Percentiles rank a stretch among this genome's conserved stretches.
Conservation (phyloP, 2,113 vertebrate species). For the Alces alces region DNA sequence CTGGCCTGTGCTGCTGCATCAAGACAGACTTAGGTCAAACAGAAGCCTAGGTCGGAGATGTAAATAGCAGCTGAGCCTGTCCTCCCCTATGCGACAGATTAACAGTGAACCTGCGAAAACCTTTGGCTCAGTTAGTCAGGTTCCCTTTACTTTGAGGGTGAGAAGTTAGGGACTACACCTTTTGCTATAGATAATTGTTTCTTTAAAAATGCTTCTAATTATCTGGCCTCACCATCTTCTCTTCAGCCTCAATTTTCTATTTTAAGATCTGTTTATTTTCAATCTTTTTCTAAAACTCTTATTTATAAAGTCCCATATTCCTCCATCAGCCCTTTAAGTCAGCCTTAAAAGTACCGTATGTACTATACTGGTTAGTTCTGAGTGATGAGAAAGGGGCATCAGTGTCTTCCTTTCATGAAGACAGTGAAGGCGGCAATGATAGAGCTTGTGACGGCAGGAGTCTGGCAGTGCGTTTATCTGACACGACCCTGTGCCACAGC, state of each 20-base stretch:
- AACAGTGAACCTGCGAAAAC: background rate
- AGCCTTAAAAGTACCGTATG: background rate
- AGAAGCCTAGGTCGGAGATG: conserved; percentile 78
- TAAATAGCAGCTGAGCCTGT: conserved; percentile 78
- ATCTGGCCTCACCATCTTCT: background rate
- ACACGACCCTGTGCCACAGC: no score
- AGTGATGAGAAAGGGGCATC: background rate
- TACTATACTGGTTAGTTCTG: background rate
- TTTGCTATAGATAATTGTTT: background rate
- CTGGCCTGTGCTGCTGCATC: conserved; percentile 91
- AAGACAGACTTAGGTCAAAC: conserved; percentile 89
- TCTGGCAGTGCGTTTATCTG: background rate
- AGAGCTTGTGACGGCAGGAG: background rate
- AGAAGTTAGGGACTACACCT: background rate
- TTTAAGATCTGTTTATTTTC: conserved; percentile 26
- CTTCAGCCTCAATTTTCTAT: background rate
- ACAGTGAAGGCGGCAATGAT: background rate
- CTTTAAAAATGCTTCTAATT: conserved; percentile 13
- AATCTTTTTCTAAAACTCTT: background rate
- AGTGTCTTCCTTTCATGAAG: background rate
- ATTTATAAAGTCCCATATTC: background rate
- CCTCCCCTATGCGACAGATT: conserved; percentile 42
- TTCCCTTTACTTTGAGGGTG: background rate
- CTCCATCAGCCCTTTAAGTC: background rate
- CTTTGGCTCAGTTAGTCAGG: background rate